Evolutionary conservation across 1,140 invertebrate species (phyloP), one percentile per base, ranked within the genome.

Genomic region (Drosophila pectinifera): DNA sequence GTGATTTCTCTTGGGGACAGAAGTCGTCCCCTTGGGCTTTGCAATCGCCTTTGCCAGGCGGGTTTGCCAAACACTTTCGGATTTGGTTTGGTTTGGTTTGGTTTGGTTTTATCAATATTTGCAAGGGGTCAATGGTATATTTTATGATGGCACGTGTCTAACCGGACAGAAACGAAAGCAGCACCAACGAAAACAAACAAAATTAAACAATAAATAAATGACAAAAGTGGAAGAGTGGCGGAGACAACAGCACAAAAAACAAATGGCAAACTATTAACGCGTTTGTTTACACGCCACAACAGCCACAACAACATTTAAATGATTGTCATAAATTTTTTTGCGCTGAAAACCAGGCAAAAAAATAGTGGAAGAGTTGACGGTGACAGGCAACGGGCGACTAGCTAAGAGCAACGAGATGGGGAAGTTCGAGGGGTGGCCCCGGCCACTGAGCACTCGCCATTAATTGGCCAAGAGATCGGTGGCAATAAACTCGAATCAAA

Each of bases 261-360:
- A 80, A 84, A 80, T 84, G 81, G 75, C 62, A 73, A 80, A 84
- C 80, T 84, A 84, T 84, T 84, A 84, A 73, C 80, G 72, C 62
- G 48, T 80, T 79, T 84, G 72, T 84, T 83, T 84, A 76, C 80
- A 76, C 39, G 51, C 49, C 42, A 64, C 59, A 76, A 45, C 58
- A 61, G 48, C 64, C 61, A 77, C 56, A 73, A 43, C 41, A 58
- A 58, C 53, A 80, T 73, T 83, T 61, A 78, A 83, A 75, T 65
- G 80, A 79, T 54, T 67, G 46, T 72, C 80, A 84, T 79, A 75
- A 58, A 75, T 78, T 73, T 54, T 54, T 20, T 46, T 56, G 22
- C 48, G 56, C 54, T 70, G 34, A 67, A 77, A 73, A 64, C 22
- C 51, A 53, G 56, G 45, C 34, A 48, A 70, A 0, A 31, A 24